Conservation (phyloP, 2,113 vertebrate species). For the Daubentonia madagascariensis region DNA sequence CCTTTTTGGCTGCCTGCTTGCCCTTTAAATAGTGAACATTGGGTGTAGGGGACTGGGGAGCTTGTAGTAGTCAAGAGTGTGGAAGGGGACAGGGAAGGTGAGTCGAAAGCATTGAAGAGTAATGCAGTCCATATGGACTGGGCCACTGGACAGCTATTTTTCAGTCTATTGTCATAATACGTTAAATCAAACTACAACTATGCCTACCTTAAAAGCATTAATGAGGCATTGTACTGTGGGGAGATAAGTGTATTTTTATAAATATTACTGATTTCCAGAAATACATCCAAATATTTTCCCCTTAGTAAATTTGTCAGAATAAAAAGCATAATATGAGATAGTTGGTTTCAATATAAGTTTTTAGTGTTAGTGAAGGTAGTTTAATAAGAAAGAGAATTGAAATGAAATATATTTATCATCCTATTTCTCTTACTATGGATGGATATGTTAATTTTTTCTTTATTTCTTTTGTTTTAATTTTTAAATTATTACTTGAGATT, state of each 20-base stretch:
- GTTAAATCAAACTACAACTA: background rate
- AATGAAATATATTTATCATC: background rate
- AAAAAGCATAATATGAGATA: background rate
- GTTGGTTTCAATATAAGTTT: background rate
- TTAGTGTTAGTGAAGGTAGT: background rate
- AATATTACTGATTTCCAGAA: background rate
- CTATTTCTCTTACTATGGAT: background rate
- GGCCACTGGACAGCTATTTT: background rate
- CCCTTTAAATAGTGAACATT: background rate
- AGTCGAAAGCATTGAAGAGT: background rate
- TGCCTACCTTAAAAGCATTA: background rate
- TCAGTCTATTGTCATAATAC: background rate
- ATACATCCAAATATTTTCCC: background rate
- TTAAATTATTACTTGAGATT: background rate
- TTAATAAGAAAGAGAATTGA: background rate
- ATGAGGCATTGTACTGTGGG: background rate
- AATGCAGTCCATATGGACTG: background rate
- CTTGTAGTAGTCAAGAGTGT: background rate
- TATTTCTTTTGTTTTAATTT: background rate
- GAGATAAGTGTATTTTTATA: background rate
- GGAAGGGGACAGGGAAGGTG: background rate
- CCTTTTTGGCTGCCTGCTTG: background rate
- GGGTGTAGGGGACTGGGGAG: background rate
- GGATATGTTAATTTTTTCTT: background rate
- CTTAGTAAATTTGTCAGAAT: background rate